Evolutionary conservation across 2,113 vertebrate species (phyloP).

Genomic region (Delphinapterus leucas): DNA sequence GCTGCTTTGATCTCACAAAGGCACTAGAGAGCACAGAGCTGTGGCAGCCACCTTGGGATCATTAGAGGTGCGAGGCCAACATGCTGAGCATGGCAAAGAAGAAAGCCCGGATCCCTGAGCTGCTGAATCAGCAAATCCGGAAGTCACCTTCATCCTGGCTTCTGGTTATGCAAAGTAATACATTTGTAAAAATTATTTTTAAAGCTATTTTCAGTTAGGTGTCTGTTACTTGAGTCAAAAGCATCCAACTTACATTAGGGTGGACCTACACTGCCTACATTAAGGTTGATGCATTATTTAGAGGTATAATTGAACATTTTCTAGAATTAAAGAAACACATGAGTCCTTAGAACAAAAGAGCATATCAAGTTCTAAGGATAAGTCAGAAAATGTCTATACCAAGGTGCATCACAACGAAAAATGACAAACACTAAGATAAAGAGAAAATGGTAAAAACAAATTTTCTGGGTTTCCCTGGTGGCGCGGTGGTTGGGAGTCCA

Average conservation of each 20-base stretch:
- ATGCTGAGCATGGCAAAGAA: accelerated
- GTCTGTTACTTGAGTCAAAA: not conserved
- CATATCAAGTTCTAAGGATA: not conserved
- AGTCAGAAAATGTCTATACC: not conserved
- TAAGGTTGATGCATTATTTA: not conserved
- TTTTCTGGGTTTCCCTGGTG: not conserved
- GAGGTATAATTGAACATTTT: not conserved
- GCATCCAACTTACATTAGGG: not conserved
- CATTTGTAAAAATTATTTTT: not conserved
- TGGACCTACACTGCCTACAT: not conserved
- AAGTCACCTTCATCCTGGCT: not conserved
- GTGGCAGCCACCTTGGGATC: not conserved
- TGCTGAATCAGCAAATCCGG: not conserved
- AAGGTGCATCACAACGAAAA: not conserved
- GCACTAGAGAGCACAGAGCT: not conserved
- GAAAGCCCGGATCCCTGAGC: not conserved
- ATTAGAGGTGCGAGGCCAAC: not conserved
- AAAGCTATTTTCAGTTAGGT: not conserved
- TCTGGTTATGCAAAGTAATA: not conserved
- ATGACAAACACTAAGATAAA: not conserved
- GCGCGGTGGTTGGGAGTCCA: too few relatives aligned
- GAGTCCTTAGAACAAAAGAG: not conserved
- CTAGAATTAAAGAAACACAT: not conserved
- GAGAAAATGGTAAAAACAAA: not conserved
- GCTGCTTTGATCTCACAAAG: not conserved